Conservation (phyloP, 2,888 invertebrate species). For the Myopa tessellatipennis region DNA sequence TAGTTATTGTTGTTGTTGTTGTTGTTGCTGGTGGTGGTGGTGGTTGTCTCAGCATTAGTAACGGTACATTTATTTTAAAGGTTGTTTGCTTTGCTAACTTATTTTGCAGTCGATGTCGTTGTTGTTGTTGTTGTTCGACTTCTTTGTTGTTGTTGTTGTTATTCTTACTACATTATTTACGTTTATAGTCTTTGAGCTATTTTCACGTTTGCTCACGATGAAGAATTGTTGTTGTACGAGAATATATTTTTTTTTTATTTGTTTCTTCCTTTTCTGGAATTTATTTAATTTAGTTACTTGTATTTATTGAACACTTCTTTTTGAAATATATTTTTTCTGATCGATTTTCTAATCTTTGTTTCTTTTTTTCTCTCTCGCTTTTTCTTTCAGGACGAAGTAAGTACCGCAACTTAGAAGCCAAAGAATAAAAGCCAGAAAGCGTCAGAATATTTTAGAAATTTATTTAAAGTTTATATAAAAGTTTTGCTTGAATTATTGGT, state of each 20-base stretch:
- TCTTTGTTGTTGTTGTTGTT: constrained; percentile 30
- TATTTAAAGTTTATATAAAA: not conserved
- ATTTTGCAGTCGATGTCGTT: constrained; percentile 35
- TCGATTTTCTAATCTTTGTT: constrained; percentile 33
- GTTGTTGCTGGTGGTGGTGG: constrained; percentile 35
- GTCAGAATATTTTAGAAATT: not conserved
- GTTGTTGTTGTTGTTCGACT: constrained; percentile 28
- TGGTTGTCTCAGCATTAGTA: constrained; percentile 57
- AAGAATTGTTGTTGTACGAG: constrained; percentile 32
- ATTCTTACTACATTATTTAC: not conserved
- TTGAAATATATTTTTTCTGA: constrained; percentile 44
- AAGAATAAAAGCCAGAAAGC: not conserved
- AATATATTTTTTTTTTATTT: constrained; percentile 41
- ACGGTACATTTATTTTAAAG: constrained; percentile 65
- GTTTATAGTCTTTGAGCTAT: constrained; percentile 43
- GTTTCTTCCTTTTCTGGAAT: constrained; percentile 52
- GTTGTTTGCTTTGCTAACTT: constrained; percentile 48
- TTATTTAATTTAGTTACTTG: constrained; percentile 59
- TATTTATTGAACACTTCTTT: constrained; percentile 59
- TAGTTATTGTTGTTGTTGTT: constrained; percentile 27
- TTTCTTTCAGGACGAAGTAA: constrained; percentile 68
- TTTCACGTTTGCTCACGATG: constrained; percentile 52
- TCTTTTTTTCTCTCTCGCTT: constrained; percentile 49
- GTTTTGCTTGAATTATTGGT: not conserved
- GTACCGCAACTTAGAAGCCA: constrained; percentile 49